Conservation (phyloP, 2,113 vertebrate genomes). For the Bothrops jararaca region DNA sequence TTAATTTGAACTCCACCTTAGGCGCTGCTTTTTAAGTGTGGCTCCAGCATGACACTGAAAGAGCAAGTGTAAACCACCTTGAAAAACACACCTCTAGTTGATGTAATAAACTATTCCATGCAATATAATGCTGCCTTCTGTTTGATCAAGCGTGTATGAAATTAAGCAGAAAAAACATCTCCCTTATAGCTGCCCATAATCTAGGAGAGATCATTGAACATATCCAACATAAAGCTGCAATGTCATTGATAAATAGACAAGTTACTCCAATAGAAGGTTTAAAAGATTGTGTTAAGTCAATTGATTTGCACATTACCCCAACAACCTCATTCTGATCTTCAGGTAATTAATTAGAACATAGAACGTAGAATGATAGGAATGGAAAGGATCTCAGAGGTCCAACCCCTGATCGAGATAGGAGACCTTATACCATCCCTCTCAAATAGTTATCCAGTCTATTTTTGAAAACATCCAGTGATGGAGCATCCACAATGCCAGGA, state of each 20-base stretch:
- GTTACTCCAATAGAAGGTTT: neutral
- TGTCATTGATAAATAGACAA: neutral
- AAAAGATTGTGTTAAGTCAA: neutral
- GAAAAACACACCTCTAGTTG: neutral
- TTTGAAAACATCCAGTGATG: neutral
- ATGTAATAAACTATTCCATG: neutral
- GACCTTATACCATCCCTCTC: neutral
- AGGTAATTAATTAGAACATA: neutral
- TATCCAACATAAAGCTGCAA: neutral
- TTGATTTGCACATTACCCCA: neutral
- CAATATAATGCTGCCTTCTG: neutral
- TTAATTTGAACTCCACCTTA: neutral
- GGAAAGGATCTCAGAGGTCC: neutral
- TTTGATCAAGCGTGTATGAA: neutral
- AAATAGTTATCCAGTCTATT: neutral
- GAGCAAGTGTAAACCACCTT: neutral
- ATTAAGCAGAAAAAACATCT: neutral
- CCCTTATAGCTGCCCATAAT: neutral
- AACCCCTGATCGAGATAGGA: neutral
- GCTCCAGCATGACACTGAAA: neutral
- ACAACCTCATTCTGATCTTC: neutral
- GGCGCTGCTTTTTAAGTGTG: neutral
- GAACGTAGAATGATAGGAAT: neutral
- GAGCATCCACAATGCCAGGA: neutral
- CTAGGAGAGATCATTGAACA: neutral